phyloP scores from a whole-genome alignment of 64 coral and sea anemone genomes.

The Montipora capricornis region DNA sequence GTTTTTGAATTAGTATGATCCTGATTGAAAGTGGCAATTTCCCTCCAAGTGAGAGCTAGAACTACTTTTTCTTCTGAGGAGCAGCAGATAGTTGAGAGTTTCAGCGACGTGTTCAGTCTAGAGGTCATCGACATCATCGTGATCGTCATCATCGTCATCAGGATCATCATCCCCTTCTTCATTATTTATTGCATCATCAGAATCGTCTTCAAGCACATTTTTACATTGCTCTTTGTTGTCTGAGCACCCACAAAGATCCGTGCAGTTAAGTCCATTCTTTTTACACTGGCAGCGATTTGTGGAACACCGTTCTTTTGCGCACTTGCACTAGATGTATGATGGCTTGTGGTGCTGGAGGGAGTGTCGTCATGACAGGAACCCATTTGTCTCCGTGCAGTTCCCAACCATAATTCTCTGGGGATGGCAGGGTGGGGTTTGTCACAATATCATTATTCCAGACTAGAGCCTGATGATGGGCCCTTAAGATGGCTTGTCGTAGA shows the following conservation, averaged over 20 bases:
- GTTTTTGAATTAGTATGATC: slow-evolving; percentile 8
- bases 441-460: slow-evolving; percentile 32
- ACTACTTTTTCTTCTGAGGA: neutral
- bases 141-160: neutral
- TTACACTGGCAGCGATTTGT: neutral
- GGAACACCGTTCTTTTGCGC: neutral
- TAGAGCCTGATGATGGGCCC: slow-evolving; percentile 21
- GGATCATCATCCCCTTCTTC: neutral
- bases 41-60: neutral
- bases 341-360: neutral
- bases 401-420: slow-evolving; percentile 44
- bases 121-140: neutral
- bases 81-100: slow-evolving; percentile 7
- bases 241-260: neutral
- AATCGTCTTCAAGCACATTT: neutral
- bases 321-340: neutral
- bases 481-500: slow-evolving; percentile 20
- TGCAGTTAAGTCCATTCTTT: neutral
- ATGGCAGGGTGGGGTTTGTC: slow-evolving; percentile 22
- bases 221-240: neutral
- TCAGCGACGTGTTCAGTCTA: neutral
- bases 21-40: slow-evolving; percentile 8
- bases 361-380: neutral
- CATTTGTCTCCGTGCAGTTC: neutral
- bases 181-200: neutral